Conservation (phyloP, 2,113 vertebrate genomes). For the Heterotis niloticus region DNA sequence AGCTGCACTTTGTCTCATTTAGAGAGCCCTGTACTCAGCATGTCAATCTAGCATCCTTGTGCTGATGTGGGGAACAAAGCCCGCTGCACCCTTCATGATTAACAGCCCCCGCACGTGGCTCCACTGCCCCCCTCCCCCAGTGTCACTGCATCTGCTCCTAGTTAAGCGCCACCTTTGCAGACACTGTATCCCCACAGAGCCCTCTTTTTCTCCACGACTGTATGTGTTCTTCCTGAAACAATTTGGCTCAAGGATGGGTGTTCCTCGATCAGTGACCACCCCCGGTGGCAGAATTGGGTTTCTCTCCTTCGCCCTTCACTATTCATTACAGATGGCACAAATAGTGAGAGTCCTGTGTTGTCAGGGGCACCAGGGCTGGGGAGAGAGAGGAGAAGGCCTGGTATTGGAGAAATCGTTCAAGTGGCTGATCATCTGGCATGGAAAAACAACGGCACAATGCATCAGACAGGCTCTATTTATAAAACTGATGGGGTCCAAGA, state of each 20-base stretch:
- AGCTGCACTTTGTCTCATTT: not conserved
- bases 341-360: not conserved
- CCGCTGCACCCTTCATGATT: not conserved
- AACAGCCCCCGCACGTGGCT: not conserved
- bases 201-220: not conserved
- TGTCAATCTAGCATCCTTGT: not conserved
- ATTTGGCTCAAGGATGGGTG: not conserved
- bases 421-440: conserved; percentile 27
- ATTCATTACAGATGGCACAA: conserved; percentile 1
- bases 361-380: not conserved
- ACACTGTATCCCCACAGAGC: not conserved
- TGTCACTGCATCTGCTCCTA: not conserved
- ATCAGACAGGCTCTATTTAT: conserved; percentile 40
- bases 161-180: not conserved
- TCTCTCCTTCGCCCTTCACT: conserved; percentile 8
- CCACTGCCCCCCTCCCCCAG: not conserved
- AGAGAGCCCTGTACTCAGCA: not conserved
- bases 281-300: conserved; percentile 39
- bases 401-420: conserved; percentile 18
- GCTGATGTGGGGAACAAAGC: not conserved
- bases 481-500: conserved; percentile 22
- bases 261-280: conserved; percentile 42
- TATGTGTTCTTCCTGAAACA: not conserved
- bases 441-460: conserved; percentile 27
- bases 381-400: not conserved